Evolutionary conservation across 2,797 vertebrate species (phyloP).

Genomic region (Tapera naevia): DNA sequence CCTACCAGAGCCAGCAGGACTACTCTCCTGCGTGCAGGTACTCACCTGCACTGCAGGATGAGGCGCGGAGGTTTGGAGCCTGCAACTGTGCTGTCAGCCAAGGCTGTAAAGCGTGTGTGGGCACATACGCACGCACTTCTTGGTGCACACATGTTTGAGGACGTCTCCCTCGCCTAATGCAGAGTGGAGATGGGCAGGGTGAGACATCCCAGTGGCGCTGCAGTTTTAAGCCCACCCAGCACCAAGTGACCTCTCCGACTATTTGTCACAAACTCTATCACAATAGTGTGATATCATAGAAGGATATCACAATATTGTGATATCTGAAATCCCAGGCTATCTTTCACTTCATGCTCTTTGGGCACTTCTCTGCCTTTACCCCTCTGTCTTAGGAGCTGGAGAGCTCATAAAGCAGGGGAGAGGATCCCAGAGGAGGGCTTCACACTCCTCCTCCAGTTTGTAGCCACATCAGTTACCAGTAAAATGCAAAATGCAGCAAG

Average conservation of each 20-base stretch:
- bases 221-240: rapidly evolving
- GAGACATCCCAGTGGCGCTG: background rate
- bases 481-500: background rate
- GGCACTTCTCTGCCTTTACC: background rate
- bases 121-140: background rate
- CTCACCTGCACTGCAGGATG: background rate
- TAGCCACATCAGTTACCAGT: background rate
- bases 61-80: background rate
- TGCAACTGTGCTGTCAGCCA: background rate
- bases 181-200: rapidly evolving
- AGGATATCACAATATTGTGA: too few species aligned
- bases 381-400: background rate
- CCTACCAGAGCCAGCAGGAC: rapidly evolving
- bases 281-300: too few species aligned
- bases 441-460: background rate
- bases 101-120: background rate
- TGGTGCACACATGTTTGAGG: rapidly evolving
- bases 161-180: rapidly evolving
- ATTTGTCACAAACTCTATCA: background rate
- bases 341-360: background rate
- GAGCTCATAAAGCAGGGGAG: background rate
- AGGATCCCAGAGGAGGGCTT: background rate
- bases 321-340: background rate
- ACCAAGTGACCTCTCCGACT: rapidly evolving
- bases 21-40: rapidly evolving